Base-by-base conservation (phyloP, 2,888 invertebrate genomes). In the Epinotia ramella region DNA sequence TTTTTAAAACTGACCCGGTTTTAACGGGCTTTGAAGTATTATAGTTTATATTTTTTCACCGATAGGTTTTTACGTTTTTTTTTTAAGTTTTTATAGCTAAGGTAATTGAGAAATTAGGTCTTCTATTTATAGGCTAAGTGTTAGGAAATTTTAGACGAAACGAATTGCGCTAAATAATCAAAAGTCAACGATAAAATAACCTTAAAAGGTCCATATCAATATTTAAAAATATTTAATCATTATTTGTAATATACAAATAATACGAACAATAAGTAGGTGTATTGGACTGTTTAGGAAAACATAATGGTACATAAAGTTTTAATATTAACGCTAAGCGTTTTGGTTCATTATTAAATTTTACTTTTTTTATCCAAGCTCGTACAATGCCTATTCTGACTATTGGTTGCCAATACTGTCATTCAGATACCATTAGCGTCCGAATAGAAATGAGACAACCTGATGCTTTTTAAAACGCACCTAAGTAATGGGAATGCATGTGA, bases 201-300 rank as follows among this genome's bases (percentile, higher is more conserved):
- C 93, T 93, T 93, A 89, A 90, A 94, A 93, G 93, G 94, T 92
- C 88, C 94, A 94, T 94, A 94, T 94, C 94, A 94, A 92, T 93
- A 92, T 91, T 91, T 90, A 92, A 92, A 91, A 83, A 89, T 92
- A 90, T 94, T 89, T 93, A 93, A 93, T 90, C 91, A 89, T 89
- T 90, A 89, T 88, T 89, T 92, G 90, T 93, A 91, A 86, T 86
- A 89, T 89, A 89, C 85, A 83, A 85, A 81, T 77, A 80, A 86
- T 93, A 93, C 88, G 93, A 91, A 94, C 94, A 93, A 93, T 93
- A 94, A 94, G 90, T 94, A 94, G 93, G 83, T 86, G 84, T 93
- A 92, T 91, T 87, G 85, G 84, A 88, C 83, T 89, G 84, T 88
- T 80, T 86, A 83, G 86, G 83, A 83, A 81, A 83, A 79, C 77